Evolutionary conservation across 2,113 vertebrate species (phyloP), one percentile per base, ranked within the genome.

Genomic region (Sapayoa aenigma): DNA sequence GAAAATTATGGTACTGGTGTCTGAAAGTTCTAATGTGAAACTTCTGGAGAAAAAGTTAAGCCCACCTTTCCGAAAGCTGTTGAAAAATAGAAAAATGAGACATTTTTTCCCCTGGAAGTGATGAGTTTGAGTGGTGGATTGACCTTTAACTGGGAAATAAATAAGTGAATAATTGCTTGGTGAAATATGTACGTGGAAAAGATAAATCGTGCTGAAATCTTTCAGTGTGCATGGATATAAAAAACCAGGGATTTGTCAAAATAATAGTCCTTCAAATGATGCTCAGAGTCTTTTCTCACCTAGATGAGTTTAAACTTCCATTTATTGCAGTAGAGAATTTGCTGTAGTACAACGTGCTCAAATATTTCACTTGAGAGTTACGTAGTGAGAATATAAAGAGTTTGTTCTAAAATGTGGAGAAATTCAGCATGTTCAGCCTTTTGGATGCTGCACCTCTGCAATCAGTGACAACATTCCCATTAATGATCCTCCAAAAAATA

Each of bases 111-210:
- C 53, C 39, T 52, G 52, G 52, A 86, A 90, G 56, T 67, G 52
- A 87, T 77, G 72, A 84, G 49, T 24, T 63, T 42, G 52, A 77
- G 52, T 56, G 87, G 90, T 75, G 76, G 60, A 65, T 60, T 93
- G 75, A 90, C 44, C 88, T 92, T 81, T 84, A 92, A 62, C 47
- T 55, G 42, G 27, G 66, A 88, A 97, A 91, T 76, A 94, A 94
- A 85, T 85, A 94, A 90, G 37, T 80, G 85, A 92, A 72, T 88
- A 92, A 93, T 89, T 67, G n/a, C 68, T 77, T 67, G 24, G 56
- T 37, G 56, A 84, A 91, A 94, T 74, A 37, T 21, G 15, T 52
- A 46, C 4, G 2, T 78, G 56, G 76, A 84, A 89, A 94, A 41
- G 88, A 77, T 90, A 94, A 74, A 88, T 56, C 56, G 60, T 13